phyloP scores from a whole-genome alignment of 2,113 vertebrate species.

The Trichechus manatus region DNA sequence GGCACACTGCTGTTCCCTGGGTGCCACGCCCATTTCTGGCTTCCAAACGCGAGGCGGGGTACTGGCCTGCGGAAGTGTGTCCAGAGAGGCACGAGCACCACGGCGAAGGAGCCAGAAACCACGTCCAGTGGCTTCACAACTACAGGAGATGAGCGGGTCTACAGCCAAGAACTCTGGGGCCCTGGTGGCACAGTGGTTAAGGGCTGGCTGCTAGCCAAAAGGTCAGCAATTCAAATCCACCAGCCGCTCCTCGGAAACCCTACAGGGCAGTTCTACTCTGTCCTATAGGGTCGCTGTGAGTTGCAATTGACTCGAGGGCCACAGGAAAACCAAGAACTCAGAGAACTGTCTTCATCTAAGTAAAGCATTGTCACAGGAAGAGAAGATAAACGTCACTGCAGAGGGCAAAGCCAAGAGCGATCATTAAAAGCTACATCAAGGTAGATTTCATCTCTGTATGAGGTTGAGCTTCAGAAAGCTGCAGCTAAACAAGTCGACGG shows the following conservation, averaged over 20 bases:
- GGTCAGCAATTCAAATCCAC: too few species aligned
- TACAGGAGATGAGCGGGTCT: neutral
- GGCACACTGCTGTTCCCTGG: neutral
- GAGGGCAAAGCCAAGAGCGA: neutral
- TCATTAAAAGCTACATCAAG: neutral
- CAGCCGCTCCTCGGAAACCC: too few species aligned
- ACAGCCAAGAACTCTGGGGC: too few species aligned
- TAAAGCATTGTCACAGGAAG: neutral
- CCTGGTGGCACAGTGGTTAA: too few species aligned
- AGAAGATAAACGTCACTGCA: neutral
- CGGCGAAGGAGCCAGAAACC: fast-evolving
- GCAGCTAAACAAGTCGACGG: neutral
- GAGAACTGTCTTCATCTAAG: neutral
- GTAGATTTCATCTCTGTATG: neutral
- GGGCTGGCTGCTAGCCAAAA: too few species aligned
- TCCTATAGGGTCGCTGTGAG: too few species aligned
- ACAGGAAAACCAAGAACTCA: neutral
- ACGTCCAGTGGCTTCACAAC: neutral
- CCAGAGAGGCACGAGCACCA: neutral
- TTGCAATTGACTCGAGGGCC: neutral
- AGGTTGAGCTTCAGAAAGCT: neutral
- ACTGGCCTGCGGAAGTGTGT: too few species aligned
- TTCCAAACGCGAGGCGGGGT: neutral
- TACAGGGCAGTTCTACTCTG: too few species aligned
- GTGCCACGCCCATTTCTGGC: neutral